Percentiles rank a stretch among this genome's conserved stretches.
Evolutionary conservation across 1,140 invertebrate genomes (phyloP).

Genomic region (Calosoma granatense): DNA sequence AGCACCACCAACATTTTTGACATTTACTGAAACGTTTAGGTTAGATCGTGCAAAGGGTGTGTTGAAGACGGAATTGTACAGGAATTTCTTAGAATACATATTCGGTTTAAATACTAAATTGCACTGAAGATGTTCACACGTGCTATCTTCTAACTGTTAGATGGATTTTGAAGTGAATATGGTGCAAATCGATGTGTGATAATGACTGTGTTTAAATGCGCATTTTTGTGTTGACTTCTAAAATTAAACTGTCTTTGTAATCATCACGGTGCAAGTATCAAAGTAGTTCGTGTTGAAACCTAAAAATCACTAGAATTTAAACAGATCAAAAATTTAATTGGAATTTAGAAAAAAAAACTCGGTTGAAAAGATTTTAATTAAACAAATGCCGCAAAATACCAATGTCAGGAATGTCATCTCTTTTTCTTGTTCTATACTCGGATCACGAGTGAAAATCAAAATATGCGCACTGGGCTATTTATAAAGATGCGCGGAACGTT

Average conservation of each 20-base stretch:
- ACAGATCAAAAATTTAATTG: too few relatives aligned
- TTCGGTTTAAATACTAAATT: background rate
- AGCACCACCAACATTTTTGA: background rate
- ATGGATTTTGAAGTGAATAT: background rate
- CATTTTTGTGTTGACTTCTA: background rate
- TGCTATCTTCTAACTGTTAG: background rate
- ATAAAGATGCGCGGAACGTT: too few relatives aligned
- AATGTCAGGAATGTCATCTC: too few relatives aligned
- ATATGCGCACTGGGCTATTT: too few relatives aligned
- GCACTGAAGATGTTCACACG: background rate
- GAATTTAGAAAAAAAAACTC: too few relatives aligned
- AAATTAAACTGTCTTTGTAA: background rate
- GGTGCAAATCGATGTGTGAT: background rate
- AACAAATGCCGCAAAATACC: too few relatives aligned
- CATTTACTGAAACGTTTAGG: background rate
- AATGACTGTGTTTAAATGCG: background rate
- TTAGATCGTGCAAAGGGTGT: slow-evolving; percentile 2
- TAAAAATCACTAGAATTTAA: too few relatives aligned
- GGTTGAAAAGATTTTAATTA: too few relatives aligned
- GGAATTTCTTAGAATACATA: slow-evolving; percentile 1
- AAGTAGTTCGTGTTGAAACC: too few relatives aligned
- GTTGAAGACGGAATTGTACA: background rate
- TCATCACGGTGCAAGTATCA: background rate
- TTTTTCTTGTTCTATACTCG: too few relatives aligned
- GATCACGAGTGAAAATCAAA: too few relatives aligned